Evolutionary conservation across 2,797 vertebrate species (phyloP).

Genomic region (Spea hammondii): DNA sequence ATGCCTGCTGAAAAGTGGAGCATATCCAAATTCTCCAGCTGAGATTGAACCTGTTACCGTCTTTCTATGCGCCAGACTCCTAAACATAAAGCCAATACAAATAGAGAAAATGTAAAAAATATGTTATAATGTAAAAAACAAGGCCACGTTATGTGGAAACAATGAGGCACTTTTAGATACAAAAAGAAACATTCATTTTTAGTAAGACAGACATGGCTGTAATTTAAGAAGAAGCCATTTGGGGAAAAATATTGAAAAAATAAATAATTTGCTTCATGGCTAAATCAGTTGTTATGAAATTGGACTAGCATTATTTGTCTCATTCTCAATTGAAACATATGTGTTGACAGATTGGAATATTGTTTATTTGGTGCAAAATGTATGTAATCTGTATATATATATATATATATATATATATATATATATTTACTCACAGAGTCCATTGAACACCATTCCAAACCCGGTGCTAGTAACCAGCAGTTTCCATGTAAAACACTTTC

Average conservation of each 20-base stretch:
- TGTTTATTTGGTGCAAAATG: too few relatives aligned
- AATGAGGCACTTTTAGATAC: constrained; percentile 25
- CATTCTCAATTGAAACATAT: too few relatives aligned
- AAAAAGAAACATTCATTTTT: constrained; percentile 31
- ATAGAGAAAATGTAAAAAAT: constrained; percentile 37
- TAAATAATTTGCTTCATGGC: too few relatives aligned
- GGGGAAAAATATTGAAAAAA: background rate
- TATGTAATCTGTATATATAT: too few relatives aligned
- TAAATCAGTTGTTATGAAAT: too few relatives aligned
- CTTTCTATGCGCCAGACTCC: constrained; percentile 26
- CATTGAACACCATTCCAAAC: too few relatives aligned
- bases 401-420: too few relatives aligned
- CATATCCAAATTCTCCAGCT: constrained; percentile 40
- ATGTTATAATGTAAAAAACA: constrained; percentile 47
- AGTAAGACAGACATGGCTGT: background rate
- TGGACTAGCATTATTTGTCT: too few relatives aligned
- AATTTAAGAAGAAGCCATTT: background rate
- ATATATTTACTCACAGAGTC: too few relatives aligned
- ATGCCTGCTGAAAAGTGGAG: constrained; percentile 29
- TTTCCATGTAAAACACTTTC: too few relatives aligned
- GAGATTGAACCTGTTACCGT: constrained; percentile 45
- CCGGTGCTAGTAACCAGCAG: too few relatives aligned
- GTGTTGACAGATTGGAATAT: too few relatives aligned
- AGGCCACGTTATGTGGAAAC: constrained; percentile 34
- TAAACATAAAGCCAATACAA: constrained; percentile 28